phyloP scores from a whole-genome alignment of 2,113 vertebrate species.

The Plectropomus leopardus region DNA sequence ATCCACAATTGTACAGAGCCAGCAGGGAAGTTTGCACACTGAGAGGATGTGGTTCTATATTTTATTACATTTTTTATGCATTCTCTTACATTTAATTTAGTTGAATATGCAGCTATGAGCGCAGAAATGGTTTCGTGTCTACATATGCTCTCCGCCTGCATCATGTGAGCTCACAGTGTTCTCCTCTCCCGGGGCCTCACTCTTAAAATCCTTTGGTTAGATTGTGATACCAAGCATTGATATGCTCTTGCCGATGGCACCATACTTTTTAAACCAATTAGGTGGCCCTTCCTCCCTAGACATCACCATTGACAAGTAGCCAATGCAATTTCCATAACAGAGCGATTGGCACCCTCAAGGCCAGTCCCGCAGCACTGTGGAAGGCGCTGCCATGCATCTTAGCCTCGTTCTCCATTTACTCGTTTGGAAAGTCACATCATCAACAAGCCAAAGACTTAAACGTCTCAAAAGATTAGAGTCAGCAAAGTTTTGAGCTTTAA shows the following conservation, averaged over 20 bases:
- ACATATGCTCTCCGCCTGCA: neutral
- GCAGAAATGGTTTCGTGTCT: neutral
- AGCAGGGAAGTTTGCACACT: neutral
- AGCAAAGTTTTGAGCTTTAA: conserved; percentile 59
- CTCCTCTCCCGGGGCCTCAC: conserved; percentile 9
- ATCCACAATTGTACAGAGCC: neutral
- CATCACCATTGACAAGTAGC: conserved; percentile 71
- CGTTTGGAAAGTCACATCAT: conserved; percentile 61
- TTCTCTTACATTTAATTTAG: neutral
- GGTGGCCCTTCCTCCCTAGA: conserved; percentile 60
- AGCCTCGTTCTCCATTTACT: conserved; percentile 46
- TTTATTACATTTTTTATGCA: neutral
- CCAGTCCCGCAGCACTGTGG: conserved; percentile 26
- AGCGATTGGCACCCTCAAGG: conserved; percentile 68
- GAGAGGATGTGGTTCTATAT: neutral
- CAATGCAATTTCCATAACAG: conserved; percentile 77
- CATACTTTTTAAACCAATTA: conserved; percentile 78
- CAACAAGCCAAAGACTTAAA: conserved; percentile 51
- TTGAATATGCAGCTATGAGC: neutral
- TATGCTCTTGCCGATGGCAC: conserved; percentile 54
- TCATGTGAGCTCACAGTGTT: conserved; percentile 1
- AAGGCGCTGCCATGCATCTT: conserved; percentile 52
- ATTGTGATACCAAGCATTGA: conserved; percentile 49
- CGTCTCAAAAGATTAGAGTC: conserved; percentile 52
- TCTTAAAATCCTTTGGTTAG: conserved; percentile 42